Percentiles rank a stretch among this genome's conserved stretches.
These are phyloP conservation scores for Phalacrocorax pelagicus DNA, from an alignment of 2,113 vertebrate genomes.

Conservation along the genomic window DNA sequence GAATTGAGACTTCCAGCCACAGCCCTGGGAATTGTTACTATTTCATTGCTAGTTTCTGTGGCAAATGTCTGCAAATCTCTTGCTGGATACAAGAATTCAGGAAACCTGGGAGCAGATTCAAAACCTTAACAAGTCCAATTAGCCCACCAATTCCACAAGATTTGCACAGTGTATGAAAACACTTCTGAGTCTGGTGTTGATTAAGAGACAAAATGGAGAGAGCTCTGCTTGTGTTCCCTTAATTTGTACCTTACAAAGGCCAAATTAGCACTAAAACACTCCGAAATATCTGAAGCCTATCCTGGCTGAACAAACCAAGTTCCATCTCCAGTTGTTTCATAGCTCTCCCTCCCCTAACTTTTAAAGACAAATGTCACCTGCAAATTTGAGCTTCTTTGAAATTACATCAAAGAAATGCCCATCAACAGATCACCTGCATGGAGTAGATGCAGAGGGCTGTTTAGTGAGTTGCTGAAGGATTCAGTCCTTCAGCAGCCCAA, in stretches of 20 bases:
- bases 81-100: background rate
- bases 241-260: background rate
- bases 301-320: background rate
- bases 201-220: background rate
- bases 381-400: background rate
- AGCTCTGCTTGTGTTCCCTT: background rate
- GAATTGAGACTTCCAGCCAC: background rate
- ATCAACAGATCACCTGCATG: accelerated
- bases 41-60: background rate
- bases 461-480: background rate
- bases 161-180: background rate
- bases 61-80: background rate
- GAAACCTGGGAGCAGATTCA: background rate
- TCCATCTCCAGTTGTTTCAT: background rate
- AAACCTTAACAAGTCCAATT: background rate
- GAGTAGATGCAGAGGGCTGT: background rate
- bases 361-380: background rate
- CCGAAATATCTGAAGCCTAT: background rate
- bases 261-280: background rate
- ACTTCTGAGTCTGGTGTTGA: background rate
- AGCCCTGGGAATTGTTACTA: background rate
- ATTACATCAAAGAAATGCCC: background rate
- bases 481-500: background rate
- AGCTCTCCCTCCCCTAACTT: background rate
- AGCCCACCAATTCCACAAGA: background rate